phyloP scores from a whole-genome alignment of 2,888 invertebrate species.

The Tinea trinotella region DNA sequence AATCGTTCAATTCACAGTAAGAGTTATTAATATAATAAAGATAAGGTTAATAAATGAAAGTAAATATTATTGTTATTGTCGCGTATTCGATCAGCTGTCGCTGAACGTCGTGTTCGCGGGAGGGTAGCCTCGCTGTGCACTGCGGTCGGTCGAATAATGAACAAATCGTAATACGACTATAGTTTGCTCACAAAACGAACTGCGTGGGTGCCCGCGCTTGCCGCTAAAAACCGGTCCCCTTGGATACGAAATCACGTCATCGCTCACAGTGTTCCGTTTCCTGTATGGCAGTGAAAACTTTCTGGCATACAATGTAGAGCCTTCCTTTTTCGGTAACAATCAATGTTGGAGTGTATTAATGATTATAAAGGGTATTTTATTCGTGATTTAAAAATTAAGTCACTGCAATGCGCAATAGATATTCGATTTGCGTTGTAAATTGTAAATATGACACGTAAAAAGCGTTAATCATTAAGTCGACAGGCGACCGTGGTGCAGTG shows the following conservation, averaged over 20 bases:
- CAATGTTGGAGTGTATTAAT: not conserved
- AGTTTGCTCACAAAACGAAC: not conserved
- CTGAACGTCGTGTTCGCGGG: constrained; percentile 46
- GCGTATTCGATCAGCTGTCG: constrained; percentile 51
- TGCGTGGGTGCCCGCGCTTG: constrained; percentile 52
- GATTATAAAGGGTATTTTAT: not conserved
- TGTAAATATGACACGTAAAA: too few relatives aligned
- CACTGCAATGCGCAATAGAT: not conserved
- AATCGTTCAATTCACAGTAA: not conserved
- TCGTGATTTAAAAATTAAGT: not conserved
- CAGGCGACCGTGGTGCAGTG: too few relatives aligned
- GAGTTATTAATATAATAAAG: not conserved
- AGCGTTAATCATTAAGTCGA: too few relatives aligned
- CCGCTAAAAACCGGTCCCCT: constrained; percentile 62
- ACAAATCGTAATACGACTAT: not conserved
- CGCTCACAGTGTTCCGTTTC: constrained; percentile 17
- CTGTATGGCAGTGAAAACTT: constrained; percentile 17
- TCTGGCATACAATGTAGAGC: constrained; percentile 1
- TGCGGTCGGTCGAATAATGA: constrained; percentile 53
- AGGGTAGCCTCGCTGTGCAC: constrained; percentile 55
- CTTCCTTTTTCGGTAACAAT: constrained; percentile 4
- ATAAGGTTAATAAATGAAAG: constrained; percentile 15
- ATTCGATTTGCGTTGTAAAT: not conserved
- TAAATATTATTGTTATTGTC: not conserved
- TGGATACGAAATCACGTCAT: constrained; percentile 39